Evolutionary conservation across 2,113 vertebrate species (phyloP).

Genomic region (Bubo bubo): DNA sequence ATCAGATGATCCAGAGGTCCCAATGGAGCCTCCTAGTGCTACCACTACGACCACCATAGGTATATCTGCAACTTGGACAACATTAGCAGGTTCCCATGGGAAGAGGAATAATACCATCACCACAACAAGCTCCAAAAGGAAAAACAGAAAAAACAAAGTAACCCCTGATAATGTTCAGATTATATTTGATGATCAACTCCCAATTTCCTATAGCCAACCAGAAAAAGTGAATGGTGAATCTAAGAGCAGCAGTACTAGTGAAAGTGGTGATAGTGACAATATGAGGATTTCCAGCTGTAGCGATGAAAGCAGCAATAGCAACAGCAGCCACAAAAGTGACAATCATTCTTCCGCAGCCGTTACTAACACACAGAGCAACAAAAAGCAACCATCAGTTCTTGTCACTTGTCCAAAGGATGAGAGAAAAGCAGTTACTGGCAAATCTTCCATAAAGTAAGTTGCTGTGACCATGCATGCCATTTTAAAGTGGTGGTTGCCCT

Average conservation of each 20-base stretch:
- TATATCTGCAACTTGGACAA: constrained; percentile 96
- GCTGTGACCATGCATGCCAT: fast-evolving
- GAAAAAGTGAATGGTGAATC: constrained; percentile 96
- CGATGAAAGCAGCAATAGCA: constrained; percentile 96
- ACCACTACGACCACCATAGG: constrained; percentile 98
- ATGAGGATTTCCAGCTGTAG: constrained; percentile 98
- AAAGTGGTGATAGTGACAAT: constrained; percentile 96
- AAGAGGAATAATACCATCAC: constrained; percentile 94
- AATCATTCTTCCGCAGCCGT: constrained; percentile 76
- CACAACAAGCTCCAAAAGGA: constrained; percentile 93
- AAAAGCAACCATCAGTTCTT: constrained; percentile 86
- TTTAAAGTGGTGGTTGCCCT: neutral
- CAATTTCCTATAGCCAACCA: constrained; percentile 91
- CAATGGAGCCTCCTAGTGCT: constrained; percentile 95
- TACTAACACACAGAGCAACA: constrained; percentile 65
- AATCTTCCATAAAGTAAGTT: constrained; percentile 86
- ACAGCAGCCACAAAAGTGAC: constrained; percentile 90
- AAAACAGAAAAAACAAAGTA: constrained; percentile 99
- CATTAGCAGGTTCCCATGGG: constrained; percentile 90
- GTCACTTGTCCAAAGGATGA: constrained; percentile 84
- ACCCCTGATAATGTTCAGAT: constrained; percentile 89
- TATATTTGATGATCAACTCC: constrained; percentile 95
- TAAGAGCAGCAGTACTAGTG: constrained; percentile 92
- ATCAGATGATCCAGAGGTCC: constrained; percentile 86
- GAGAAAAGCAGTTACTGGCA: constrained; percentile 87